These are phyloP conservation scores for Clarias fuscus DNA, from an alignment of 2,797 vertebrate species.

Conservation along the genomic window DNA sequence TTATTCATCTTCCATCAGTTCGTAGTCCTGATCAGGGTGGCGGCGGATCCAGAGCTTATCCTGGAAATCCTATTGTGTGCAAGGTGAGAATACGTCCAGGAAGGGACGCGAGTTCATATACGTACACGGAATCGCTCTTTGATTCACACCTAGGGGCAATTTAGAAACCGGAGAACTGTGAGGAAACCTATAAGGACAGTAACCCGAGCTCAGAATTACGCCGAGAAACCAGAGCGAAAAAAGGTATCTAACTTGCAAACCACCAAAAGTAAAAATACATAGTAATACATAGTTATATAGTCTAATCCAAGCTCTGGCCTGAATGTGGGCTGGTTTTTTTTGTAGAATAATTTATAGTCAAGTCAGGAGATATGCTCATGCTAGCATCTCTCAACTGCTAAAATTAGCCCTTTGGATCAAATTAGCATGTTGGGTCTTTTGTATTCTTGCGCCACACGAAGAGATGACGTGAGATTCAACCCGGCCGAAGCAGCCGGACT, in stretches of 20 bases:
- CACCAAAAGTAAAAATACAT: slow-evolving; percentile 2
- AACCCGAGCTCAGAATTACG: neutral
- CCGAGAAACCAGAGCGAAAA: neutral
- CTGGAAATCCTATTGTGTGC: neutral
- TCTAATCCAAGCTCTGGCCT: neutral
- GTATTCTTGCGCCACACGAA: neutral
- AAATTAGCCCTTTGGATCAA: neutral
- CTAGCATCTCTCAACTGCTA: slow-evolving; percentile 17
- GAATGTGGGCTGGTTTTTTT: neutral
- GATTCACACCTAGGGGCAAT: neutral
- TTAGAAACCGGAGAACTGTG: neutral
- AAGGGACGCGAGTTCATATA: neutral
- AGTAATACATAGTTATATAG: neutral
- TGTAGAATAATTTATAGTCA: slow-evolving; percentile 17
- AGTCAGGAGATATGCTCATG: slow-evolving; percentile 9
- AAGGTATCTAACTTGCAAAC: neutral
- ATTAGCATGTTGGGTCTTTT: neutral
- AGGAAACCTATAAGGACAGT: neutral
- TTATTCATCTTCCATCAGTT: slow-evolving; percentile 2
- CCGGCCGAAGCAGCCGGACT: neutral
- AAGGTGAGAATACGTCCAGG: neutral
- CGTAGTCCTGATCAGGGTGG: neutral
- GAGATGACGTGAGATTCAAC: neutral
- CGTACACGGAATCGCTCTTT: neutral
- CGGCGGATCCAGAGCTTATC: neutral